A percentile compares a stretch with the other conserved stretches of the same genome.
Conservation (phyloP, 2,797 vertebrate genomes). For the Arnoldichthys spilopterus region DNA sequence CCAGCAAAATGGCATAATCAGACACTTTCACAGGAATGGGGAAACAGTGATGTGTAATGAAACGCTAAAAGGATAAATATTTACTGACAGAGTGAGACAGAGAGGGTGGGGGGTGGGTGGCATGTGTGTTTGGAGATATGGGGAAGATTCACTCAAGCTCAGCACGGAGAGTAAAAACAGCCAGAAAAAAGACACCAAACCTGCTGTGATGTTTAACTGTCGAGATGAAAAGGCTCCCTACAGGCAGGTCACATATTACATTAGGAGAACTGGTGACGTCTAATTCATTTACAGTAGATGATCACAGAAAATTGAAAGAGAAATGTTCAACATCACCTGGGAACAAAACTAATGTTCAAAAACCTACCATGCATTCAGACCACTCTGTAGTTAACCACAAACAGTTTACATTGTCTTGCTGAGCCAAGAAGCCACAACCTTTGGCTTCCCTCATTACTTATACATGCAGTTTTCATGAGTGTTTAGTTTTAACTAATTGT, state of each 20-base stretch:
- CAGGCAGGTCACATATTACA: neutral
- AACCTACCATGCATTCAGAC: neutral
- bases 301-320: constrained; percentile 22
- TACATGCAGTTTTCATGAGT: no score
- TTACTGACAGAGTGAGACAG: neutral
- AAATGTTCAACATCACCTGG: constrained; percentile 10
- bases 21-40: constrained; percentile 38
- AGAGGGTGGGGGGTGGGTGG: neutral
- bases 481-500: no score
- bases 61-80: constrained; percentile 44
- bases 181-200: neutral
- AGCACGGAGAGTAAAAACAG: neutral
- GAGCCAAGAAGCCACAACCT: no score
- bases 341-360: constrained; percentile 2
- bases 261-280: neutral
- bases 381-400: neutral
- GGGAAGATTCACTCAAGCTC: constrained; percentile 3
- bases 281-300: constrained; percentile 29
- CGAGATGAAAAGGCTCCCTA: constrained; percentile 10
- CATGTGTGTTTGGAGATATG: neutral
- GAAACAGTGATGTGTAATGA: constrained; percentile 41
- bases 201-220: constrained; percentile 1
- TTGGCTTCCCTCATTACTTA: no score
- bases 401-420: neutral
- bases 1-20: constrained; percentile 37